These are phyloP conservation scores for Eupithecia insigniata DNA, from an alignment of 2,888 invertebrate species.

Conservation along the genomic window DNA sequence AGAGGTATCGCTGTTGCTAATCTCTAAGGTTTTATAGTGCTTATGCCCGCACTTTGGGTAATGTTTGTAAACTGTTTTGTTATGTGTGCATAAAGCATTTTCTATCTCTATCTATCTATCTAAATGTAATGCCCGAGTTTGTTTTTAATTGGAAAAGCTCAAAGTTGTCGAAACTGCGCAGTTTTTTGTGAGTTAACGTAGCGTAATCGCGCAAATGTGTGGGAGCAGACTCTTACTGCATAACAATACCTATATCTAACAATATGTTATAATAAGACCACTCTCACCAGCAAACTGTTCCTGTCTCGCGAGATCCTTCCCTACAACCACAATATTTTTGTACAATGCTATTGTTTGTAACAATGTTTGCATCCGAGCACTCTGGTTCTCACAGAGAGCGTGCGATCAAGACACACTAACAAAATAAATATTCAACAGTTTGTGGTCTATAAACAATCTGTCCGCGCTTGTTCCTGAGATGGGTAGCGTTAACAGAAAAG, in stretches of 20 bases:
- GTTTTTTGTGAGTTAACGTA: background rate
- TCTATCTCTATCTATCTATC: too few relatives aligned
- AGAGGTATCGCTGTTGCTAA: too few relatives aligned
- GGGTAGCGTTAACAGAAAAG: conserved; percentile 58
- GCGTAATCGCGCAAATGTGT: background rate
- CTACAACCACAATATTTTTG: conserved; percentile 16
- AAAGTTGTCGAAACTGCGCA: background rate
- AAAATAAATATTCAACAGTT: conserved; percentile 82
- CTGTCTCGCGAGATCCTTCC: conserved; percentile 2
- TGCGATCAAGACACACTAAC: conserved; percentile 76
- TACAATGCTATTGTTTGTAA: conserved; percentile 56
- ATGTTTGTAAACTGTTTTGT: too few relatives aligned
- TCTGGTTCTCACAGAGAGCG: conserved; percentile 75
- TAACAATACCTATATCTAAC: background rate
- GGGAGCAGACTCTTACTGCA: background rate
- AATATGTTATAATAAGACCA: background rate
- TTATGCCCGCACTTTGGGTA: too few relatives aligned
- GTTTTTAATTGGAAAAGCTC: background rate
- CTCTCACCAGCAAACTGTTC: conserved; percentile 11
- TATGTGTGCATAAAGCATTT: too few relatives aligned
- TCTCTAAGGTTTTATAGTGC: too few relatives aligned
- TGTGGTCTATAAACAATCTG: conserved; percentile 75
- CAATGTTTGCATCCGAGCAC: conserved; percentile 58
- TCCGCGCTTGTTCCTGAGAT: conserved; percentile 66
- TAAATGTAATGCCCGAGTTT: too few relatives aligned